phyloP scores from a whole-genome alignment of 2,113 vertebrate species.

The Pogonocichla stellata region DNA sequence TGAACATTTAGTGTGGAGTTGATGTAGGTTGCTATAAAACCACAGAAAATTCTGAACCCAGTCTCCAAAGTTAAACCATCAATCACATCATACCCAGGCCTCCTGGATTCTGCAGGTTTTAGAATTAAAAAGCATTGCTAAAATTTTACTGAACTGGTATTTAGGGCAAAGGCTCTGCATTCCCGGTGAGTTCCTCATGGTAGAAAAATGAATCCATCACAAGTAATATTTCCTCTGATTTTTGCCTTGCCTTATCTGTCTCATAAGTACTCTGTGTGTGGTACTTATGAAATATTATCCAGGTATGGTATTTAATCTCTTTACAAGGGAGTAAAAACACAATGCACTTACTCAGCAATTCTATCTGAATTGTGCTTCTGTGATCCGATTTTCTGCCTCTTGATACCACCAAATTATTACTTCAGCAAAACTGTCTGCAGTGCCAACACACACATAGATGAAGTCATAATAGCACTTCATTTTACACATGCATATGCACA shows the following conservation, averaged over 20 bases:
- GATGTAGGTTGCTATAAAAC: not conserved
- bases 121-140: not conserved
- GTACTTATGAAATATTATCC: not conserved
- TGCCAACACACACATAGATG: not conserved
- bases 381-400: not conserved
- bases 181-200: not conserved
- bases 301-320: not conserved
- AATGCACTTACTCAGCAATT: constrained; percentile 10
- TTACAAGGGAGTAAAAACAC: not conserved
- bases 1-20: not conserved
- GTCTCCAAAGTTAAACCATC: not conserved
- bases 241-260: not conserved
- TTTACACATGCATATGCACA: not conserved
- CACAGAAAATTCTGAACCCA: not conserved
- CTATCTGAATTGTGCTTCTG: not conserved
- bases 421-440: constrained; percentile 2
- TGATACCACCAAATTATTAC: constrained; percentile 2
- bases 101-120: not conserved
- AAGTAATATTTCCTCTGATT: not conserved
- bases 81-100: not conserved
- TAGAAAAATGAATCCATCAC: not conserved
- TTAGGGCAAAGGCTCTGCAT: not conserved
- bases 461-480: not conserved
- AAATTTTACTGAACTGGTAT: not conserved
- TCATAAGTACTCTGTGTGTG: not conserved